Base-by-base conservation (phyloP, 1,140 invertebrate species). In the Hycleus phaleratus region DNA sequence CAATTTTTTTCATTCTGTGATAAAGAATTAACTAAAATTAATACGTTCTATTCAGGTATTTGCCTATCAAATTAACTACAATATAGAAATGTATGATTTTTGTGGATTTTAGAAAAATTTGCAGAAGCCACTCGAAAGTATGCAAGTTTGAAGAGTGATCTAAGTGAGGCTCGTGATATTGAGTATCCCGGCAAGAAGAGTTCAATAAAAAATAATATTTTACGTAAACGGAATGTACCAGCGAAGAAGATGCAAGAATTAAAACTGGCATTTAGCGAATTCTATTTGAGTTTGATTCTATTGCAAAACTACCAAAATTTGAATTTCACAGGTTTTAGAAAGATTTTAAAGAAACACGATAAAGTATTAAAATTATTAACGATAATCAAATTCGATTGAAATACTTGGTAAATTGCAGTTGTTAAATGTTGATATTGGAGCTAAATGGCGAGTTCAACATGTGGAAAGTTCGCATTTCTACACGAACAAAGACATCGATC, bases 321-420 rank as follows among this genome's bases (percentile, higher is more conserved):
- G 12, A 99, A 99, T 78, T 97, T 95, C 68, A 99, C 97, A 10
- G 97, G 97, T 0, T 99, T 99, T 78, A 83, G 97, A 56, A 99
- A 99, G 78, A 99, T 99, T 71, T 81, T 99, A n/a, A 99, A 99
- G 74, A 99, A 99, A 77, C 97, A 99, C 75, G 97, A 99, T 76
- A 99, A 99, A 83, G 90, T 98, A 77, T 68, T 18, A 18, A 18
- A 1, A 18, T 18, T 18, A 50, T 55, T 26, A 38, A 9, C 40
- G 0, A 9, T 42, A n/a, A n/a, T 42, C 4, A 11, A 42, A 38
- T 38, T 3, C 24, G n/a, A 25, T 11, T 49, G 3, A n/a, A 49
- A 38, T 10, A 38, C 4, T 39, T 58, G 26, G 32, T 12, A 51
- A 38, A 43, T 74, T 73, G 24, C 62, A 88, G 86, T 74, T 88